Evolutionary conservation across 2,113 vertebrate genomes (phyloP), one percentile per base, ranked within the genome.

Genomic region (Daubentonia madagascariensis): DNA sequence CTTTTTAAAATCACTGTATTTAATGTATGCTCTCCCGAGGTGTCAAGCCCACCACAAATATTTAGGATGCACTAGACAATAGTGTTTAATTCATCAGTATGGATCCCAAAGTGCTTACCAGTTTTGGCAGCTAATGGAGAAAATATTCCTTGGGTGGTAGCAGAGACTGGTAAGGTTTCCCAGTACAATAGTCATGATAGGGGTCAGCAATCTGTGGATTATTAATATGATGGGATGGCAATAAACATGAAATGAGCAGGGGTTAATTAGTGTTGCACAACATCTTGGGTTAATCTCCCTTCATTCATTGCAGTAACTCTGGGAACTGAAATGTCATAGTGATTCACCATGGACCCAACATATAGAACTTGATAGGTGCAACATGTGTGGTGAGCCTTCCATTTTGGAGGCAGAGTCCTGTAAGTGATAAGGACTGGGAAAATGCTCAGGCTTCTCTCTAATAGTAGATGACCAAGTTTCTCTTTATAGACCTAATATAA

Each of bases 41-140:
- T 72, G 67, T 43, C 50, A 96, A 68, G 23, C 12, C 59, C 32
- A 73, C 8, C 40, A 45, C 10, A 57, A 30, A 59, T 85, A 91
- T 67, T 95, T 94, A 50, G 11, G 25, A 95, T 80, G 32, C 18
- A 13, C 12, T 37, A 25, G 57, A 59, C 18, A 87, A 91, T 40
- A 67, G 28, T 75, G 59, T 76, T 90, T 70, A 81, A 67, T 85
- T 91, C 8, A n/a, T 85, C n/a, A 54, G 1, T 63, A 1, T 83
- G n/a, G 70, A 57, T 91, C 17, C 70, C 80, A 59, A 91, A 88
- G 45, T 63, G 22, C 35, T 85, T 18, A n/a, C 10, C 76, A 59
- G 14, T 87, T 96, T 96, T 73, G 75, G 32, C 35, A 94, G 30
- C 73, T 87, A 87, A 96, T 87, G 61, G 40, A 95, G 61, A 93